These are phyloP conservation scores for Simalia tracyae DNA, from an alignment of 2,797 vertebrate genomes.

Conservation along the genomic window DNA sequence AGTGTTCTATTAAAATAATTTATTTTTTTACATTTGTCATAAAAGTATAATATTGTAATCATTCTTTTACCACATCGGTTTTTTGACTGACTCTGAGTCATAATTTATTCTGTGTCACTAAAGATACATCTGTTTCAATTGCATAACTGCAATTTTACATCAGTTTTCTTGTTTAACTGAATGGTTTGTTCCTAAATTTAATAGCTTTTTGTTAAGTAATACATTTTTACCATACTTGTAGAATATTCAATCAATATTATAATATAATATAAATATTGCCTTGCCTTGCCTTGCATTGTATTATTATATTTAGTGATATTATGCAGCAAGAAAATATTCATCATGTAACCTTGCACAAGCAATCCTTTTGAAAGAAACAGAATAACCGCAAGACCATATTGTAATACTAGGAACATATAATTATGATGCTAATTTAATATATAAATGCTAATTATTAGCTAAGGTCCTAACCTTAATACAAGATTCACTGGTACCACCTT, in stretches of 20 bases:
- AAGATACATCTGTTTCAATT: not conserved
- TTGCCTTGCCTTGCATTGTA: too few species aligned
- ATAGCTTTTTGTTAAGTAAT: conserved; percentile 1
- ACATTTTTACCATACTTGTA: not conserved
- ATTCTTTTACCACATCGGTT: not conserved
- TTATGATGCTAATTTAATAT: not conserved
- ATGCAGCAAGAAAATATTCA: not conserved
- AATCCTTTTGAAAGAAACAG: not conserved
- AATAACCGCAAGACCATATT: not conserved
- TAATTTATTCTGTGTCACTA: not conserved
- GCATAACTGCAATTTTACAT: conserved; percentile 28
- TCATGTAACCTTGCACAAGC: not conserved
- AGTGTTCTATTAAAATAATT: not conserved
- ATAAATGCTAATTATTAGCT: not conserved
- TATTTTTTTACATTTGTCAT: not conserved
- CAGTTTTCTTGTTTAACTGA: conserved; percentile 17
- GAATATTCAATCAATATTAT: not conserved
- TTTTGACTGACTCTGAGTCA: not conserved
- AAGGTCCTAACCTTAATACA: not conserved
- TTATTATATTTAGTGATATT: not conserved
- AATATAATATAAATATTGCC: too few species aligned
- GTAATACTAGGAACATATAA: not conserved
- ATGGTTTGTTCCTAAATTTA: not conserved
- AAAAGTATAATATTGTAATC: not conserved
- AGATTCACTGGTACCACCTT: not conserved